These are phyloP conservation scores for Drosophila busckii DNA, from an alignment of 1,140 invertebrate genomes.

Conservation along the genomic window DNA sequence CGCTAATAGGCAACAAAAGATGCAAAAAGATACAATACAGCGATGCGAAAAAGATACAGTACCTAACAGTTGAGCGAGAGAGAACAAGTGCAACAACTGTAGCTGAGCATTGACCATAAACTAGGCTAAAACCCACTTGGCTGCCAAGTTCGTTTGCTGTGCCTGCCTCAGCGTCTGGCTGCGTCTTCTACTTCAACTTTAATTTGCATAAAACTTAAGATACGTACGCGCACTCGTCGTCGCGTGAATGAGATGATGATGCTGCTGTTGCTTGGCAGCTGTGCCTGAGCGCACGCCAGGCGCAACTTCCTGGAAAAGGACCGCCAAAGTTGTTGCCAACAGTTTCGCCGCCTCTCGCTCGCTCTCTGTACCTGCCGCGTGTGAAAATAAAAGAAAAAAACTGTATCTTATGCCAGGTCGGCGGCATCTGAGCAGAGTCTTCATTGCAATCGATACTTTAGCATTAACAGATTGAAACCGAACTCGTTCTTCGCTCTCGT, in stretches of 20 bases:
- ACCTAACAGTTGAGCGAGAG: conserved; percentile 20
- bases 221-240: conserved; percentile 17
- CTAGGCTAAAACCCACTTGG: conserved; percentile 66
- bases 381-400: conserved; percentile 43
- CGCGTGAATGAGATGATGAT: conserved; percentile 61
- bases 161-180: conserved; percentile 1
- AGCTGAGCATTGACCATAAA: conserved; percentile 64
- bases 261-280: conserved; percentile 49
- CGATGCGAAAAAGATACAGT: conserved; percentile 12
- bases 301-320: conserved; percentile 75
- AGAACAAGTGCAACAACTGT: conserved; percentile 35
- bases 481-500: conserved; percentile 13
- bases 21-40: conserved; percentile 45
- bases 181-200: conserved; percentile 40
- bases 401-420: conserved; percentile 22
- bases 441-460: conserved; percentile 71
- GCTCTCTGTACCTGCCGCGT: conserved; percentile 55
- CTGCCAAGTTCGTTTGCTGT: conserved; percentile 15
- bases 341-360: conserved; percentile 17
- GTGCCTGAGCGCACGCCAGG: conserved; percentile 67
- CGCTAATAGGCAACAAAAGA: conserved; percentile 74
- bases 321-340: conserved; percentile 65
- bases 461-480: conserved; percentile 10
- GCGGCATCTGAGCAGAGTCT: conserved; percentile 55
- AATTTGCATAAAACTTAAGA: conserved; percentile 74